Evolutionary conservation across 2,888 invertebrate genomes (phyloP), one percentile per base, ranked within the genome.

Genomic region (Tromatobia lineatoria): DNA sequence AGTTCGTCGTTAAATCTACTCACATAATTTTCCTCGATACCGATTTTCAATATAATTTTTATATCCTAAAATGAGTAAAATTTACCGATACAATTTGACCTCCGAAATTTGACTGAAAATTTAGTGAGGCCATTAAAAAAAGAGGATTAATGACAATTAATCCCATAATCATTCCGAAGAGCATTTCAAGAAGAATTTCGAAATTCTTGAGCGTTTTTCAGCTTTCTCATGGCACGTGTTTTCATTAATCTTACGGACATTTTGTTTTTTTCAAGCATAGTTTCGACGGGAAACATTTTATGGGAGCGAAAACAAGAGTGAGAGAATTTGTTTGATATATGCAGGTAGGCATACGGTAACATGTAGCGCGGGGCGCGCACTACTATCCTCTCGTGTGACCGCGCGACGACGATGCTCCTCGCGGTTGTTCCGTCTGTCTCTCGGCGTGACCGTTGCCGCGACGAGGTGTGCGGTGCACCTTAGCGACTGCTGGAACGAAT

Each of bases 401-500:
- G 80, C 83, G 82, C 69, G 78, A 77, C 83, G 82, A 85, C 83
- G 82, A 85, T 57, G 38, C 64, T 64, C 66, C 29, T 45, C 47
- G 52, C 29, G 45, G 61, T 69, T 67, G 38, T 70, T 47, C 66
- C 66, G 70, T 71, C 42, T 71, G 71, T 66, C 82, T 67, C 66
- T 67, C 67, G 42, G 25, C 18, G 29, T 54, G 57, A 71, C 71
- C 42, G 20, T 61, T 70, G 34, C 66, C 57, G 34, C 88, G 87
- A 78, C 77, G 87, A 86, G 81, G 71, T 75, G 80, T 80, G 83
- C 76, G 73, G 82, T 71, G 64, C 54, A 61, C 59, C 76, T 45
- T 25, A 18, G 47, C 50, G 76, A 52, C 38, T 61, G 71, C 45
- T 57, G 70, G 81, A 83, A 88, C 88, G 87, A 87, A 90, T 88